Base-by-base conservation (phyloP, 2,888 invertebrate genomes). In the Hofmannophila pseudospretella region DNA sequence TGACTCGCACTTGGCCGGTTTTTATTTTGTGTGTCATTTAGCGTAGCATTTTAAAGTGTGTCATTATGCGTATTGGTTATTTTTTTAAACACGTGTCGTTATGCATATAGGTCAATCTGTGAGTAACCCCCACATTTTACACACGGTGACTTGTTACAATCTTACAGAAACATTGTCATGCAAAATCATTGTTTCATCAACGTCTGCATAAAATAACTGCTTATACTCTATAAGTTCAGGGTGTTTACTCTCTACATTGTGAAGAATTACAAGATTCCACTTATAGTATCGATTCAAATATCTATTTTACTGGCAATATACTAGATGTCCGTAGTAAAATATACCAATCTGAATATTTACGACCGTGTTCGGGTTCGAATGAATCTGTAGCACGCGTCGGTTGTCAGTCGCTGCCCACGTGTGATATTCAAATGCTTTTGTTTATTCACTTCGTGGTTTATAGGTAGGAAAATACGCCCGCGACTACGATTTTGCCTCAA, bases 341-440 rank as follows among this genome's bases (percentile, higher is more conserved):
- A 63, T 54, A 60, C 51, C 52, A 48, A 58, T 54, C 38, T 45
- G 44, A 50, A 65, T 67, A 69, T 67, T 70, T 72, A 75, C 67
- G 74, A 71, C 49, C 65, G 56, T 60, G 65, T 60, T 55, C 60
- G 54, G 51, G 55, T 56, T 54, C 44, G 19, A 54, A 48, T 66
- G 69, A 62, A 66, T 70, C 70, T 70, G 69, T 72, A 68, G 67
- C 72, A 73, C 67, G 55, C 61, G 57, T 67, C 53, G 48, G 38
- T 52, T 56, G 75, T 72, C 75, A 68, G 58, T 64, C 51, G 47
- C 71, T 62, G 51, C 80, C 81, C 79, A 81, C 81, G 72, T 69
- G 58, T 60, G 56, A 60, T 71, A 71, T 75, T 72, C 77, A 76
- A 76, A 80, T 67, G 67, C 71, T 62, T 67, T 78, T 74, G 75